A percentile compares a stretch with the other conserved stretches of the same genome.
Evolutionary conservation across 2,888 invertebrate species (phyloP).

Genomic region (Endomychus coccineus): DNA sequence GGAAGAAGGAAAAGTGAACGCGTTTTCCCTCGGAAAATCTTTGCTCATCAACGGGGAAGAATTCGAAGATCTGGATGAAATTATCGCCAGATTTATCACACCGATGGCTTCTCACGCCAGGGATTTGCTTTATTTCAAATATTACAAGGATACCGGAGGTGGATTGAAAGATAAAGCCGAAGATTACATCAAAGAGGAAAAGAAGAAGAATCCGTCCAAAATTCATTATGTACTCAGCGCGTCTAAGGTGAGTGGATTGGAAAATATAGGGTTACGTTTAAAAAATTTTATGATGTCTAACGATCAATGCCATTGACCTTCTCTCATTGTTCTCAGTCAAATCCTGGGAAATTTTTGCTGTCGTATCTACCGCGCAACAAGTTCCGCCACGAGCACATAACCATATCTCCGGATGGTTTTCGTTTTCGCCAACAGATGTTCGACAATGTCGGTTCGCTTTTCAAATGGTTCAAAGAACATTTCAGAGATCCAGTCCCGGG

Average conservation of each 20-base stretch:
- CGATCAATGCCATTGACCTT: conserved; percentile 17
- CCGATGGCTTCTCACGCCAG: conserved; percentile 94
- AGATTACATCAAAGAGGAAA: conserved; percentile 80
- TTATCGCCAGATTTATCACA: conserved; percentile 91
- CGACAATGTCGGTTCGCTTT: conserved; percentile 66
- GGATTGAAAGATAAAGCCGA: conserved; percentile 84
- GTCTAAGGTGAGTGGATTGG: conserved; percentile 56
- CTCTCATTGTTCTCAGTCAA: too few species aligned
- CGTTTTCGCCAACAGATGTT: conserved; percentile 85
- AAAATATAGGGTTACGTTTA: neutral
- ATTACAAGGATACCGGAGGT: conserved; percentile 70
- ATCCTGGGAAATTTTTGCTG: conserved; percentile 87
- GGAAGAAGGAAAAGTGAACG: conserved; percentile 94
- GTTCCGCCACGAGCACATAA: conserved; percentile 85
- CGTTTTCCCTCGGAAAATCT: conserved; percentile 84
- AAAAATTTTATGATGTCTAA: neutral
- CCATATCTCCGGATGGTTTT: conserved; percentile 88
- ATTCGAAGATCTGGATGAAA: conserved; percentile 99
- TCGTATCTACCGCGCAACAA: conserved; percentile 85
- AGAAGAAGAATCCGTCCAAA: conserved; percentile 76
- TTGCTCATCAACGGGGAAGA: conserved; percentile 87
- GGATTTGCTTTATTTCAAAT: conserved; percentile 86
- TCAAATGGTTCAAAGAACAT: conserved; percentile 98
- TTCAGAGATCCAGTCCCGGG: conserved; percentile 84
- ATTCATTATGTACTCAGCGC: conserved; percentile 85